phyloP scores from a whole-genome alignment of 64 coral and sea anemone genomes.

The Montipora capricornis region DNA sequence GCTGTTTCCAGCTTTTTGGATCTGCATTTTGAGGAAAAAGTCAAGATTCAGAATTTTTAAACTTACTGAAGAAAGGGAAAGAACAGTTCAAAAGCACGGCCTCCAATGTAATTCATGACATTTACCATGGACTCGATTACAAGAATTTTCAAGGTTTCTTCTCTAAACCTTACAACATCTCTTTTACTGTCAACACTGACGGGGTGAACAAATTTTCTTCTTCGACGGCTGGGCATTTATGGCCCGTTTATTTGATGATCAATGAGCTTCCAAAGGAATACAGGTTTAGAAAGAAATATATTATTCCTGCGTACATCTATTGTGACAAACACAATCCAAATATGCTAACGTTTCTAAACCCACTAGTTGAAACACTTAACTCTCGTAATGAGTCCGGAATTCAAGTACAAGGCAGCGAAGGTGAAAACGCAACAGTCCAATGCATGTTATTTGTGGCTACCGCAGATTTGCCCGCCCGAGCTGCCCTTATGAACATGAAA shows the following conservation, averaged over 20 bases:
- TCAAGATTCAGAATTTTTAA: not conserved
- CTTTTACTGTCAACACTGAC: too few species aligned
- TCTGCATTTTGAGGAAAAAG: slow-evolving; percentile 2
- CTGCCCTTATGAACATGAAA: too few species aligned
- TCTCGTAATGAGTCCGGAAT: not conserved
- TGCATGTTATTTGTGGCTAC: slow-evolving; percentile 44
- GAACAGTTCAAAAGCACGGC: slow-evolving; percentile 33
- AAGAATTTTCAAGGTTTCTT: slow-evolving; percentile 37
- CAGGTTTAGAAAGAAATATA: not conserved
- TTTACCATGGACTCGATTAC: slow-evolving; percentile 65
- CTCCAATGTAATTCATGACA: slow-evolving; percentile 23
- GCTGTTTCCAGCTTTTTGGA: slow-evolving; percentile 44
- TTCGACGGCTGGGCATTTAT: too few species aligned
- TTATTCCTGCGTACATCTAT: slow-evolving; percentile 30
- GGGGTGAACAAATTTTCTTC: too few species aligned
- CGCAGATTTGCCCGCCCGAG: not conserved
- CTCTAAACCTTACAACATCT: too few species aligned
- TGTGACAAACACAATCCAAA: not conserved
- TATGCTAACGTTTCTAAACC: slow-evolving; percentile 9
- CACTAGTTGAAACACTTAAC: slow-evolving; percentile 35
- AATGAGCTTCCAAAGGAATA: slow-evolving; percentile 35
- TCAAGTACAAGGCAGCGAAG: not conserved
- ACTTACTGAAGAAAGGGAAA: slow-evolving; percentile 57
- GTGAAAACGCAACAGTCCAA: slow-evolving; percentile 22
- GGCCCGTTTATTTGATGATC: not conserved